Evolutionary conservation across 2,113 vertebrate genomes (phyloP).

Genomic region (Anoplopoma fimbria): DNA sequence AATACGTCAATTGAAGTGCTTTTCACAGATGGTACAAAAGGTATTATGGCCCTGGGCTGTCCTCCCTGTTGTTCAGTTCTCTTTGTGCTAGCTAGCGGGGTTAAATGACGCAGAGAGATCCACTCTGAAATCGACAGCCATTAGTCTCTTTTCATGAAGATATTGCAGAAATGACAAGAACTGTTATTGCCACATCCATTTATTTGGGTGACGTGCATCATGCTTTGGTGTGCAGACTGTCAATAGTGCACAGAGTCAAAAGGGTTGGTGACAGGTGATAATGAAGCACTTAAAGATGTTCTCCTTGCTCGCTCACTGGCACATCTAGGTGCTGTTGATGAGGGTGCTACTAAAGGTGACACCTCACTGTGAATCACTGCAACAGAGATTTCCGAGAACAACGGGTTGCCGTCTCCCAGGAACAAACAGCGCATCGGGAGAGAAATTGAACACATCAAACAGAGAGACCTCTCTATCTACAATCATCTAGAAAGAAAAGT

Average conservation of each 20-base stretch:
- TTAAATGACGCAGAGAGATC: slow-evolving; percentile 48
- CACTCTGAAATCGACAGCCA: slow-evolving; percentile 44
- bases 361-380: slow-evolving; percentile 65
- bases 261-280: slow-evolving; percentile 29
- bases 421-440: slow-evolving; percentile 58
- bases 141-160: slow-evolving; percentile 47
- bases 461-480: slow-evolving; percentile 1
- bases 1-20: background rate
- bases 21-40: background rate
- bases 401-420: slow-evolving; percentile 34
- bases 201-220: slow-evolving; percentile 43
- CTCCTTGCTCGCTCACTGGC: slow-evolving; percentile 26
- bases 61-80: slow-evolving; percentile 30
- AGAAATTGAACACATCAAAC: slow-evolving; percentile 38
- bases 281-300: slow-evolving; percentile 51
- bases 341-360: slow-evolving; percentile 54
- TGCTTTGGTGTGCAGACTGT: slow-evolving; percentile 12
- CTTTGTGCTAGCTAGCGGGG: slow-evolving; percentile 15
- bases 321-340: slow-evolving; percentile 43
- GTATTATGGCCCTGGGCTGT: background rate
- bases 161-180: slow-evolving; percentile 28
- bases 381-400: slow-evolving; percentile 53
- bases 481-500: slow-evolving; percentile 31
- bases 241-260: background rate
- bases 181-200: slow-evolving; percentile 27